A percentile compares a stretch with the other conserved stretches of the same genome.
phyloP scores from a whole-genome alignment of 2,113 vertebrate species.

The Odontophorus gujanensis region DNA sequence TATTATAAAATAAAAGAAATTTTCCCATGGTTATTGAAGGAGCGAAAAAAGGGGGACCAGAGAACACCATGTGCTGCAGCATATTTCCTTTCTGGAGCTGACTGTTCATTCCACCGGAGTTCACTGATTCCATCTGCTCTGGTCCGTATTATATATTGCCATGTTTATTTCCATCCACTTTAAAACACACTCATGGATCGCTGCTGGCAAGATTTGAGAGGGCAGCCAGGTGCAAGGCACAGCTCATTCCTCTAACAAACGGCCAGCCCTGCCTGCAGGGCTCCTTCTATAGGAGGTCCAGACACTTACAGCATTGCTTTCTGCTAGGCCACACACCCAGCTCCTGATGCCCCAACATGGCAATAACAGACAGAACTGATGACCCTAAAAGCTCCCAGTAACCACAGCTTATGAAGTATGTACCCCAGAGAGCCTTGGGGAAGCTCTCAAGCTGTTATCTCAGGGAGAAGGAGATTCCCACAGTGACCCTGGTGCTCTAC shows the following conservation, averaged over 20 bases:
- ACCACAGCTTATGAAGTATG: background rate
- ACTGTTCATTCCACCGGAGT: background rate
- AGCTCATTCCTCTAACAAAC: rapidly evolving
- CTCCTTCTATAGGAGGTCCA: rapidly evolving
- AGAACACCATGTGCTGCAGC: rapidly evolving
- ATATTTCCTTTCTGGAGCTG: background rate
- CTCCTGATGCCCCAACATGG: background rate
- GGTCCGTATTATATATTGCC: rapidly evolving
- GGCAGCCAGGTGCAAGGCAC: background rate
- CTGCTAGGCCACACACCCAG: background rate
- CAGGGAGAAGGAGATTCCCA: background rate
- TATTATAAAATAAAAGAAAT: background rate
- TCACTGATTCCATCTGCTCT: background rate
- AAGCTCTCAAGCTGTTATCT: background rate
- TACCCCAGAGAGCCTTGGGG: rapidly evolving
- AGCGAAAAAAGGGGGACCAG: background rate
- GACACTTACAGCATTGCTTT: background rate
- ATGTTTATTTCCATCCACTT: background rate
- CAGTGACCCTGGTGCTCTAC: background rate
- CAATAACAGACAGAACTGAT: rapidly evolving
- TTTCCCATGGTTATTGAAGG: background rate
- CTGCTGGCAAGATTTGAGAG: background rate
- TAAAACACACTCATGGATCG: background rate
- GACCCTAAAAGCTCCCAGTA: background rate
- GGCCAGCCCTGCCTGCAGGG: rapidly evolving